Evolutionary conservation across 1,140 invertebrate species (phyloP), one percentile per base, ranked within the genome.

Genomic region (Acromyrmex heyeri): DNA sequence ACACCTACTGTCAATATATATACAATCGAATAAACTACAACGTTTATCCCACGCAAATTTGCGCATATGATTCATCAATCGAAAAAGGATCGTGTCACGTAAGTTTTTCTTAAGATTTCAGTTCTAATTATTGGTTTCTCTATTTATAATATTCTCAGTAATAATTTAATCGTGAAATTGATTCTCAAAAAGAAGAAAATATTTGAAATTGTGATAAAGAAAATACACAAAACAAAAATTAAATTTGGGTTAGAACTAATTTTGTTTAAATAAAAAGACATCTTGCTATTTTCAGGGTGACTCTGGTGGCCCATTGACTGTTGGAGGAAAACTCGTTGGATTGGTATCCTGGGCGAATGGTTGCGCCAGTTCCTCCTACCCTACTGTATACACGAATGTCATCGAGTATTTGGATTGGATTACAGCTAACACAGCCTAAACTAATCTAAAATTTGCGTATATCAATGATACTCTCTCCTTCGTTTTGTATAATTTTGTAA

Each of bases 301-400:
- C 75, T 95, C 95, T n/a, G 96, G 96, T 38, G 96, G 96, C n/a
- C 96, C 96, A 5, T 86, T 96, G 24, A 95, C 95, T 12, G 95
- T 95, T 48, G 86, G 93, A 24, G 92, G 91, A 24, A 91, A 94
- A 55, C 88, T 89, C 88, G 87, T 92, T 21, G 96, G 96, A 14
- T 88, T 96, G 4, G 95, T 96, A 5, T 95, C 95, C 6, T 96
- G 95, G 95, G 88, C 86, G 0, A 95, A 95, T 5, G 91, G 93
- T 18, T 96, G 96, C 89, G 96, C 91, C 0, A 83, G 87, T 1
- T 59, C 50, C 0, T 50, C 91, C 0, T 93, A 90, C 38, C 95
- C 95, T 0, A 92, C 94, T 1, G 94, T 95, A 14, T 95, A 95
- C 85, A 95, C 94, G 0, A 83, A 93, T 24, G 93, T 95, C 2